phyloP scores from a whole-genome alignment of 2,797 vertebrate species.

The Falco berigora region DNA sequence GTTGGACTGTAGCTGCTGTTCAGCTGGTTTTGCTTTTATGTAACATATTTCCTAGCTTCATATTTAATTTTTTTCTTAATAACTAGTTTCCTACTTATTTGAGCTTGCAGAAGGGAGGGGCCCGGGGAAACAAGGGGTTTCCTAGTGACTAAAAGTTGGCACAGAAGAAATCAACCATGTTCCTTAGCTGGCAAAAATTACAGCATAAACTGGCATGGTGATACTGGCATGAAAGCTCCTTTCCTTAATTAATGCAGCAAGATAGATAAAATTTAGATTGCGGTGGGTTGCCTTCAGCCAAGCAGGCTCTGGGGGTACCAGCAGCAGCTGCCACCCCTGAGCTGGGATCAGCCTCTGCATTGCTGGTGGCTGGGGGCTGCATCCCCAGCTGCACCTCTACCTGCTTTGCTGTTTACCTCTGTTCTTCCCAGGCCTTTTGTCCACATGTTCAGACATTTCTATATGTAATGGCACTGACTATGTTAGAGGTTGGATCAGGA shows the following conservation, averaged over 20 bases:
- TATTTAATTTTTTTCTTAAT: background rate
- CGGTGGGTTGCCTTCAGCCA: background rate
- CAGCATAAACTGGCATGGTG: rapidly evolving
- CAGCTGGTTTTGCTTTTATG: background rate
- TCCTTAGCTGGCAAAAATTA: background rate
- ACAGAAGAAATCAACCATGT: background rate
- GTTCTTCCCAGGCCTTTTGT: background rate
- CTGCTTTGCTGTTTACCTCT: background rate
- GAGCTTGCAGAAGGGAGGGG: background rate
- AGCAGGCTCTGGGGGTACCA: background rate
- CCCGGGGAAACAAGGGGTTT: background rate
- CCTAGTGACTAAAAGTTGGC: background rate
- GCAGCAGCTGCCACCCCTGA: background rate
- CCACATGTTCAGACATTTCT: background rate
- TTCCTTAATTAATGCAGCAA: background rate
- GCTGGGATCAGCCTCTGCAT: background rate
- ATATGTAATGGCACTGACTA: background rate
- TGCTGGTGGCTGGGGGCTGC: background rate
- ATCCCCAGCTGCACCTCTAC: background rate
- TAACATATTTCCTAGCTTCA: background rate
- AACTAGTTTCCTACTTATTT: background rate
- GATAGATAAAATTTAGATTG: background rate
- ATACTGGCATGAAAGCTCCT: background rate
- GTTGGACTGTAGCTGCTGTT: background rate
- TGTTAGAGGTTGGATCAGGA: background rate